phyloP scores from a whole-genome alignment of 2,797 vertebrate species.

The Siniperca undulata region DNA sequence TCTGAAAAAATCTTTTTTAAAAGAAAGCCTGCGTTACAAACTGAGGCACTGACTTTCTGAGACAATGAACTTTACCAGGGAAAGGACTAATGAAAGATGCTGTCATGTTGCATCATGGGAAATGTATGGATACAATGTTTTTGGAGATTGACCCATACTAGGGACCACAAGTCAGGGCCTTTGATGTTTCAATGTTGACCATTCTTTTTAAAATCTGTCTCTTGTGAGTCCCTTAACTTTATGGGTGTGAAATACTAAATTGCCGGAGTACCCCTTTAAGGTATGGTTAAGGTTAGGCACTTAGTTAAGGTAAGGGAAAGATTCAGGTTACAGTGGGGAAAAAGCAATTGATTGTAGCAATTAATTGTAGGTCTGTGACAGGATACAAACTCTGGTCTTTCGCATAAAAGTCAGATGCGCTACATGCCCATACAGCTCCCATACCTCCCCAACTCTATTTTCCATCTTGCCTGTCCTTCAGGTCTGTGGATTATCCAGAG shows the following conservation, averaged over 20 bases:
- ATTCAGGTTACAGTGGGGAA: background rate
- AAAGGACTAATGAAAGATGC: background rate
- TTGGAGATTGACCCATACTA: no score
- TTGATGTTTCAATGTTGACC: background rate
- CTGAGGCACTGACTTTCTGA: background rate
- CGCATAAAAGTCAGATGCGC: background rate
- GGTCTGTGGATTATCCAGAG: background rate
- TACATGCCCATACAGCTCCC: background rate
- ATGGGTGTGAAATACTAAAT: background rate
- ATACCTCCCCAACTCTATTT: background rate
- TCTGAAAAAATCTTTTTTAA: background rate
- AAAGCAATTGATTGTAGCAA: background rate
- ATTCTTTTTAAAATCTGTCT: background rate
- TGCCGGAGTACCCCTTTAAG: background rate
- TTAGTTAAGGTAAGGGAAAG: background rate
- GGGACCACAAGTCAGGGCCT: background rate
- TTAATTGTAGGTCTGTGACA: background rate
- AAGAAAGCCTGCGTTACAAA: background rate
- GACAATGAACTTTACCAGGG: background rate
- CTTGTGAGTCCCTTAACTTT: background rate
- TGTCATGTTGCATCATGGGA: background rate
- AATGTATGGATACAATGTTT: background rate
- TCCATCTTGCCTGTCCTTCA: background rate
- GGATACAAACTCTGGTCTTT: slow-evolving; percentile 4
- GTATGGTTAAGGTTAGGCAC: background rate